Conservation (phyloP, 1,140 invertebrate genomes). For the Euschistus heros region DNA sequence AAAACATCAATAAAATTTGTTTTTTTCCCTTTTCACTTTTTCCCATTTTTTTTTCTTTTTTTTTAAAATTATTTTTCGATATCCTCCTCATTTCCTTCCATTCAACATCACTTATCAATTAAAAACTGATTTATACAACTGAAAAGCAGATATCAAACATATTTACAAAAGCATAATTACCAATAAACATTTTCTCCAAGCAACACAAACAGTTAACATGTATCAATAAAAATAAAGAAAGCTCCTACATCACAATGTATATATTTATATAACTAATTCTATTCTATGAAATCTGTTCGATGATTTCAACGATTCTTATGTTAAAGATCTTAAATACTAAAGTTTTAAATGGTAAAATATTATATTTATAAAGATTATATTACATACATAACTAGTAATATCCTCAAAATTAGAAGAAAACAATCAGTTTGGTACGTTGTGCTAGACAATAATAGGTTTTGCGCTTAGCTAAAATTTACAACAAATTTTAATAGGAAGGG, state of each 20-base stretch:
- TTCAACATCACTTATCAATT: conserved; percentile 4
- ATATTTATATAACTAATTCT: conserved; percentile 21
- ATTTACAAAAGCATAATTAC: conserved; percentile 19
- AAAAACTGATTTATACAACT: conserved; percentile 11
- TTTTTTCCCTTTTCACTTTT: conserved; percentile 14
- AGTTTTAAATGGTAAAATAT: conserved; percentile 14
- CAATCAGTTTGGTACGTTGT: conserved; percentile 7
- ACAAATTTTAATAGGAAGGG: neutral
- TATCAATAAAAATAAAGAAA: conserved; percentile 19
- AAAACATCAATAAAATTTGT: conserved; percentile 18
- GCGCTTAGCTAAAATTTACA: conserved; percentile 10
- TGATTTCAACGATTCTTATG: conserved; percentile 21
- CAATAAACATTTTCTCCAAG: conserved; percentile 11
- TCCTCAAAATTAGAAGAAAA: conserved; percentile 7
- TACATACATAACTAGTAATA: conserved; percentile 9
- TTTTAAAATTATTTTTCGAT: conserved; percentile 2
- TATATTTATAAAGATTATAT: conserved; percentile 16
- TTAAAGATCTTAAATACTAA: neutral
- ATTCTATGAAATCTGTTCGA: conserved; percentile 24
- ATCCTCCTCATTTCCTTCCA: neutral
- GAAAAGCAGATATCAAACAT: conserved; percentile 15
- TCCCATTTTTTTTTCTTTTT: conserved; percentile 5
- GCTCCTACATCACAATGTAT: conserved; percentile 24
- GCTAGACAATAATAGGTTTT: neutral
- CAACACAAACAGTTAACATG: conserved; percentile 18